Conservation (phyloP, 2,888 invertebrate genomes). For the Apoderus coryli region DNA sequence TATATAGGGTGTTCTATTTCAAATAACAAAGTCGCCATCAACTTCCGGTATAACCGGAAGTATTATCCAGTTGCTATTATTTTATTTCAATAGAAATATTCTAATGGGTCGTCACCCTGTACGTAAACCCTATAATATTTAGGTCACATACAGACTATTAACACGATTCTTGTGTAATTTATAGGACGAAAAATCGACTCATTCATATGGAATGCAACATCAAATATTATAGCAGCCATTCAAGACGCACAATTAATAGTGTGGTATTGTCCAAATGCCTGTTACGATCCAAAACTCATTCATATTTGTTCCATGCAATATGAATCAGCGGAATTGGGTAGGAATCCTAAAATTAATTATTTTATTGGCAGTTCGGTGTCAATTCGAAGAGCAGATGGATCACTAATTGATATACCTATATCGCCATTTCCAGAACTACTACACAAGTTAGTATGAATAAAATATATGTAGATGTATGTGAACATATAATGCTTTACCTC, state of each 20-base stretch:
- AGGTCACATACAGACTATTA: too few relatives aligned
- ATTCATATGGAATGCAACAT: conserved; percentile 57
- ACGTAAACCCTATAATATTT: too few relatives aligned
- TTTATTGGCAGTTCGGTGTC: conserved; percentile 76
- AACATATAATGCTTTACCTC: too few relatives aligned
- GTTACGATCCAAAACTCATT: conserved; percentile 56
- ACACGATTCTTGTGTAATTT: too few relatives aligned
- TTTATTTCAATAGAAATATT: too few relatives aligned
- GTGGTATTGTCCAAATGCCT: conserved; percentile 69
- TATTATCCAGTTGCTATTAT: too few relatives aligned
- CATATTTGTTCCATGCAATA: conserved; percentile 41
- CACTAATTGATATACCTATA: conserved; percentile 57
- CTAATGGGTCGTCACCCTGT: too few relatives aligned
- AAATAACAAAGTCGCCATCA: too few relatives aligned
- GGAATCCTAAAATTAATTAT: conserved; percentile 65
- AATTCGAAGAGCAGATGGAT: conserved; percentile 79
- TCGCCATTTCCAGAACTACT: conserved; percentile 53
- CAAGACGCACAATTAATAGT: conserved; percentile 65
- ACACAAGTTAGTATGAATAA: conserved; percentile 26
- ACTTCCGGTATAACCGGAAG: too few relatives aligned
- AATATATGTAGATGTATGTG: too few relatives aligned
- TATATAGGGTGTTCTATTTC: too few relatives aligned
- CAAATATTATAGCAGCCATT: conserved; percentile 65
- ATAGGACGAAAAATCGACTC: conserved; percentile 41
- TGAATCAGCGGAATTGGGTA: conserved; percentile 61